These are phyloP conservation scores for Benthochromis sp. DNA, from an alignment of 2,113 vertebrate genomes.

Conservation along the genomic window DNA sequence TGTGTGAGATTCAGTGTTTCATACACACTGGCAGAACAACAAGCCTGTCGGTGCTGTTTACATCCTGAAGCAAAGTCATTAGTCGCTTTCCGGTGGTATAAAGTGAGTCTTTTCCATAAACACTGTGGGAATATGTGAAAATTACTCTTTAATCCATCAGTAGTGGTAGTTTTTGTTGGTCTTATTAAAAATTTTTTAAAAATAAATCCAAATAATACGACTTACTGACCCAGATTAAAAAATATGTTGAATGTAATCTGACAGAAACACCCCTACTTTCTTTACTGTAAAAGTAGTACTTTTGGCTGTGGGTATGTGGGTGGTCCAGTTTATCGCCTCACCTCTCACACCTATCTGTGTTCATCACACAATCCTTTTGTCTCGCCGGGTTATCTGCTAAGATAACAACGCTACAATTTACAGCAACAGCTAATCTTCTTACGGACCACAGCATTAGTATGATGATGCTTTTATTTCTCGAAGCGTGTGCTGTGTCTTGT, in stretches of 20 bases:
- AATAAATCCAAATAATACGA: background rate
- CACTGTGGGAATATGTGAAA: background rate
- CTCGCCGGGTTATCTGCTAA: conserved; percentile 19
- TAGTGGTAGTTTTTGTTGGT: background rate
- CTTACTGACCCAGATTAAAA: background rate
- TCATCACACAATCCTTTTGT: background rate
- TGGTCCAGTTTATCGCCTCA: conserved; percentile 17
- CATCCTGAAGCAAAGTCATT: conserved; percentile 33
- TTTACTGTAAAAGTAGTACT: background rate
- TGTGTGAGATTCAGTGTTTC: background rate
- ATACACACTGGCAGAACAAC: background rate
- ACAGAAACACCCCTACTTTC: background rate
- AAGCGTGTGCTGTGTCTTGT: background rate
- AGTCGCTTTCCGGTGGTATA: background rate
- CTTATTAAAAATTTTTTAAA: rapidly evolving
- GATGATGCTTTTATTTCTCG: background rate
- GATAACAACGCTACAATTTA: conserved; percentile 41
- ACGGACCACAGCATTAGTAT: background rate
- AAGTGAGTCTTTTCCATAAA: conserved; percentile 12
- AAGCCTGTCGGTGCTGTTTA: conserved; percentile 39
- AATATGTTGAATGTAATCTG: background rate
- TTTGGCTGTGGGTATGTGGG: background rate
- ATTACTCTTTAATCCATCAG: background rate
- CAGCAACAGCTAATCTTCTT: background rate
- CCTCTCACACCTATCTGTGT: background rate